Evolutionary conservation across 2,113 vertebrate species (phyloP), one percentile per base, ranked within the genome.

Genomic region (Clarias gariepinus): DNA sequence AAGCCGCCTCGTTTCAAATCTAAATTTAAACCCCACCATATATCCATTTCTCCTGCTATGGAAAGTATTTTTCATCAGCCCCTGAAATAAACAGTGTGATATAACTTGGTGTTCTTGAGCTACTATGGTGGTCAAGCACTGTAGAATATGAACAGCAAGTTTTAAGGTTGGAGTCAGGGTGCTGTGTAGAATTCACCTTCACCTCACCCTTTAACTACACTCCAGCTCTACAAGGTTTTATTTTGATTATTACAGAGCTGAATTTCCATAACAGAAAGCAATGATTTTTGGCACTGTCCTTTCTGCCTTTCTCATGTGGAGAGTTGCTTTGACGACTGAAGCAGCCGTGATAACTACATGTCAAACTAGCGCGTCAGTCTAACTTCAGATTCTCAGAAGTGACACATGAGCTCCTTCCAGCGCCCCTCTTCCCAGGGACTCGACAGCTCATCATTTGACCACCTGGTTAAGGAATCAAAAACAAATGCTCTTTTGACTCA

Each of bases 1-100:
- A 81, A 30, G 77, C 86, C 76, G 69, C 61, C 87, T 80, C 90
- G 84, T 91, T 91, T 92, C 80, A 91, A 81, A 91, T 91, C 93
- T 94, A 93, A 94, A 92, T 93, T 92, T 94, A 94, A 92, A 90
- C 79, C 77, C 30, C 71, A 88, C n/a, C 63, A 79, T 82, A 58
- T 85, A 89, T 90, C 89, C 87, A 25, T 28, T 88, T 88, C 64
- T 1, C 53, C 19, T 19, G 71, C 69, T 84, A 82, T 92, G 91
- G 92, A 94, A 93, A 93, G 84, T 92, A 89, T 92, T 91, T 91
- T 92, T 91, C 88, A 84, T 55, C n/a, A 88, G 82, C 16, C 74
- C 41, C 58, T 84, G 68, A 88, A 90, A 90, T 91, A 85, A 64
- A 57, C 83, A 60, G 52, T 69, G 61, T 47, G 52, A 76, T 81